phyloP scores from a whole-genome alignment of 1,140 invertebrate species.

The Leptinotarsa undecemlineata region DNA sequence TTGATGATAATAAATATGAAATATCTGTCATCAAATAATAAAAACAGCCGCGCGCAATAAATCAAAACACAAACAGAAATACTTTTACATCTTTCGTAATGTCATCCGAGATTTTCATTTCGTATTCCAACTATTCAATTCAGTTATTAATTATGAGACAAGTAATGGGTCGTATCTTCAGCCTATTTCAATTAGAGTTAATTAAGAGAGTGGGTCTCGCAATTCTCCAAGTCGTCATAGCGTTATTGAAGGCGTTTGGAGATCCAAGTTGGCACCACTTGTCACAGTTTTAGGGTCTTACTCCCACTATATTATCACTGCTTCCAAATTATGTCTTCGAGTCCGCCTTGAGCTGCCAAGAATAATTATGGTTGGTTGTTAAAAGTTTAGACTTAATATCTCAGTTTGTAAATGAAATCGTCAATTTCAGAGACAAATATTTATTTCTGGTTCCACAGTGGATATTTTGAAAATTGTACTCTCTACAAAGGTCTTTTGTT shows the following conservation, averaged over 20 bases:
- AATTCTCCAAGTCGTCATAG: slow-evolving; percentile 21
- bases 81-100: not conserved
- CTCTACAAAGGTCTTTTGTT: too few species aligned
- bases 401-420: not conserved
- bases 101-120: not conserved
- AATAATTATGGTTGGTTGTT: slow-evolving; percentile 30
- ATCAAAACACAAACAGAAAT: not conserved
- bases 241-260: slow-evolving; percentile 29
- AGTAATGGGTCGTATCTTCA: slow-evolving; percentile 39
- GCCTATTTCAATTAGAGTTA: slow-evolving; percentile 36
- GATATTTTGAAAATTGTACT: too few species aligned
- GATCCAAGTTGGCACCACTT: slow-evolving; percentile 30
- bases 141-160: slow-evolving; percentile 36
- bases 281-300: slow-evolving; percentile 29
- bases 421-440: too few species aligned
- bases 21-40: not conserved
- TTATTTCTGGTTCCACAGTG: too few species aligned
- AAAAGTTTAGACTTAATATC: not conserved
- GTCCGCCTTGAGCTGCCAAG: slow-evolving; percentile 29
- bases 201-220: slow-evolving; percentile 23
- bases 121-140: slow-evolving; percentile 7
- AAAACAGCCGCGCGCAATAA: not conserved
- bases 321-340: slow-evolving; percentile 29
- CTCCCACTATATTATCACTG: slow-evolving; percentile 23
- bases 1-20: too few species aligned